Evolutionary conservation across 2,113 vertebrate species (phyloP), one percentile per base, ranked within the genome.

Genomic region (Siniperca knerii): DNA sequence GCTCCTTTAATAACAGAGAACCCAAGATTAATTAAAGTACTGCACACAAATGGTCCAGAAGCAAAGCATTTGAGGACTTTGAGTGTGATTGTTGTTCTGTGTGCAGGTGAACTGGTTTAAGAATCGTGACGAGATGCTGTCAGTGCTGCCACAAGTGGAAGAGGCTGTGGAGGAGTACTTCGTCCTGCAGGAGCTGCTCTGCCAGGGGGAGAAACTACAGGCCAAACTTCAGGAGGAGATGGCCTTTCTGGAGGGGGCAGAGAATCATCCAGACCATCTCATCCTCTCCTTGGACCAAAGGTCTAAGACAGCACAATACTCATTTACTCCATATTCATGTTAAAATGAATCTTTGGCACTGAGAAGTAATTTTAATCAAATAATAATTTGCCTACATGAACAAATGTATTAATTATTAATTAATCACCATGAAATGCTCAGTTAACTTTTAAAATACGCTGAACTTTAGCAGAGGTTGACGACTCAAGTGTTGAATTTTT

Each of bases 31-130:
- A 37, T 46, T 25, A 9, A 37, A 37, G 18, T 60, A 35, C 8
- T 23, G 10, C 23, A 79, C 21, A 33, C 20, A 23, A 23, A 15
- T 35, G 6, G 46, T 65, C 13, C 6, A 23, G 7, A 16, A 58
- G 12, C 20, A 29, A 60, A 62, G 5, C 25, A 25, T 25, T 5
- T 46, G n/a, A 66, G 8, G 25, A 29, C 54, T 8, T 2, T 6
- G 6, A 54, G 7, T 76, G 42, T 67, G 9, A 4, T 1, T 35
- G 6, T 35, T 42, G 12, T 18, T 0, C 2, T n/a, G 0, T 71
- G 10, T 58, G 54, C 88, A 99, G 98, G 98, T 99, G 75, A 99
- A 99, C 94, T 99, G 98, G 98, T 99, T 99, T 88, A 99, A 99
- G 92, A 99, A 99, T 85, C 97, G 98, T 20, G 98, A 99, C 4